phyloP scores from a whole-genome alignment of 2,113 vertebrate genomes.

The Copsychus sechellarum region DNA sequence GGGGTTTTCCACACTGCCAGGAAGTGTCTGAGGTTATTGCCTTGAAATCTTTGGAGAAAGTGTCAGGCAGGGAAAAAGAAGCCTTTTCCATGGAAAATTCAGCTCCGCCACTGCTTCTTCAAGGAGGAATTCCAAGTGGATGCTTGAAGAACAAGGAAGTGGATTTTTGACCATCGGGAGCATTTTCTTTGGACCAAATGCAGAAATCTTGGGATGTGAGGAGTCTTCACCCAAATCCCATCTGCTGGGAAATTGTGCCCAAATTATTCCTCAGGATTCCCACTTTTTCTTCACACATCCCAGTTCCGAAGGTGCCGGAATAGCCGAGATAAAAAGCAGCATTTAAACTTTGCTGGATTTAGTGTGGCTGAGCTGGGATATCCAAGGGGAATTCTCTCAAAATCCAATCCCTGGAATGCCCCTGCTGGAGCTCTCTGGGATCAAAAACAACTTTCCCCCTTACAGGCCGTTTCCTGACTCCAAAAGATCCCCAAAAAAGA shows the following conservation, averaged over 20 bases:
- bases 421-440: accelerated
- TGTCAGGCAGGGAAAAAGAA: background rate
- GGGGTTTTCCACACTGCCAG: background rate
- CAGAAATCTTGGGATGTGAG: background rate
- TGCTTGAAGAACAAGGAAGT: background rate
- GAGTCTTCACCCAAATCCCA: background rate
- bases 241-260: background rate
- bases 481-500: background rate
- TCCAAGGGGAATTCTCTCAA: background rate
- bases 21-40: background rate
- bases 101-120: accelerated
- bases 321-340: accelerated
- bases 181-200: accelerated
- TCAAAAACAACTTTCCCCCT: background rate
- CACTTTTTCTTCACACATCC: accelerated
- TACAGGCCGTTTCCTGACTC: background rate
- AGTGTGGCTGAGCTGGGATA: background rate
- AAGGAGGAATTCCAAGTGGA: background rate
- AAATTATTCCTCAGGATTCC: background rate
- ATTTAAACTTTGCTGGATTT: background rate
- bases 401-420: background rate
- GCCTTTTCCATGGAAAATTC: background rate
- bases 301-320: accelerated
- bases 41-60: background rate
- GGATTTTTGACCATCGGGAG: background rate